Evolutionary conservation across 2,797 vertebrate genomes (phyloP), one percentile per base, ranked within the genome.

Genomic region (Cercopithecus petaurista): DNA sequence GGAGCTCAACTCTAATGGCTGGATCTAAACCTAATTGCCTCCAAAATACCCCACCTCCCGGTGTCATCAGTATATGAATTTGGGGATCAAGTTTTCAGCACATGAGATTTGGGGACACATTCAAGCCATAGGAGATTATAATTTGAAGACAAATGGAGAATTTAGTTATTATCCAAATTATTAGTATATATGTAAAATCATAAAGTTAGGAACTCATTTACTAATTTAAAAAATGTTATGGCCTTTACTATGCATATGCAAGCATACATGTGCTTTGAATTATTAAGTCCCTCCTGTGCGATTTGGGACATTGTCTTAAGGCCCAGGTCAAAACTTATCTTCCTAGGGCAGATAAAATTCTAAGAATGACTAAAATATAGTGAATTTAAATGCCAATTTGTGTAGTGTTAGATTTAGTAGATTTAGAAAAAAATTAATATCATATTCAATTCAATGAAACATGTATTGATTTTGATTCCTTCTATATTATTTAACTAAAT

Each of bases 371-470:
- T 73, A 91, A 88, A 95, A 85, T 83, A 59, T 46, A 55, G 7
- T 90, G 8, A 96, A 87, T 59, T 93, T 77, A 97, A 82, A 46
- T 90, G 43, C 15, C 6, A 19, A 30, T 57, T 61, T 86, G 13
- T 73, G 2, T 2, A 64, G 1, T 91, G 26, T 76, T 88, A 13
- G 52, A n/a, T 67, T 57, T 79, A 84, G 10, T 95, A 43, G 26
- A 21, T 39, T 61, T 90, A 41, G 5, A 52, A 46, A 48, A 39
- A 76, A 93, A 55, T 24, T 57, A 61, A 3, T 43, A 14, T 36
- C 36, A 76, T 83, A 52, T 93, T 93, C 93, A 96, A 86, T 21
- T 80, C 4, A 92, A 1, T 39, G 59, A 83, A 88, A 73, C n/a
- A 57, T 59, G 26, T 70, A 70, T n/a, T 81, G 48, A 39, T 82